These are phyloP conservation scores for Hylaeus anthracinus DNA, from an alignment of 1,140 invertebrate species.

Conservation along the genomic window DNA sequence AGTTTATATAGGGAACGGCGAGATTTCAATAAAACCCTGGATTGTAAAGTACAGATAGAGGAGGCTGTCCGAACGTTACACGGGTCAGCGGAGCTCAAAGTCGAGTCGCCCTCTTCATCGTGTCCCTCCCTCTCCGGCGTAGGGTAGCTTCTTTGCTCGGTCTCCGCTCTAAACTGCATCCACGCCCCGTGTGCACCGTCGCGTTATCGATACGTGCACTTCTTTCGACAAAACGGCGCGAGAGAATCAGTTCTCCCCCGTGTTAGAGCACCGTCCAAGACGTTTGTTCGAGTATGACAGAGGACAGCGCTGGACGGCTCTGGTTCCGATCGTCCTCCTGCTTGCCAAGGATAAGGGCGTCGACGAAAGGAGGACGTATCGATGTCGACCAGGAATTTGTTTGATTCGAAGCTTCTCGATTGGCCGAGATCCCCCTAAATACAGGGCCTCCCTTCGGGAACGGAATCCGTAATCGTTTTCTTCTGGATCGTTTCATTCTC, in stretches of 20 bases:
- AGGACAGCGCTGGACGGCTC: no score
- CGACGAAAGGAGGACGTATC: no score
- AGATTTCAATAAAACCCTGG: conserved; percentile 78
- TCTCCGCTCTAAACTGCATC: conserved; percentile 11
- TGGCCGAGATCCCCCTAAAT: no score
- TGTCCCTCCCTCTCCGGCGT: not conserved
- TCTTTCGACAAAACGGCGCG: not conserved
- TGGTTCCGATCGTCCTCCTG: no score
- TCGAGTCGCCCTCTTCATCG: conserved; percentile 36
- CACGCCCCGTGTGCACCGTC: conserved; percentile 2
- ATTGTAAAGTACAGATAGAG: conserved; percentile 76
- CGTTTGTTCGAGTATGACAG: no score
- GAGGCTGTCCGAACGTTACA: conserved; percentile 70
- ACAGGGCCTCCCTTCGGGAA: no score
- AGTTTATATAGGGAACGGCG: conserved; percentile 74
- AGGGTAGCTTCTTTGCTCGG: not conserved
- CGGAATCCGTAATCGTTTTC: no score
- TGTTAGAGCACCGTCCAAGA: not conserved
- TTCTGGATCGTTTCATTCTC: no score
- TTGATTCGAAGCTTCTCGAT: no score
- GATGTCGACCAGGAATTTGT: no score
- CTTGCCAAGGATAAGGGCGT: no score
- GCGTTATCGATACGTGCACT: conserved; percentile 25
- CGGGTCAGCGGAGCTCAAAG: conserved; percentile 74
- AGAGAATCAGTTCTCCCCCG: conserved; percentile 23